A percentile compares a stretch with the other conserved stretches of the same genome.
Evolutionary conservation across 2,888 invertebrate species (phyloP).

Genomic region (Agonopterix subpropinquella): DNA sequence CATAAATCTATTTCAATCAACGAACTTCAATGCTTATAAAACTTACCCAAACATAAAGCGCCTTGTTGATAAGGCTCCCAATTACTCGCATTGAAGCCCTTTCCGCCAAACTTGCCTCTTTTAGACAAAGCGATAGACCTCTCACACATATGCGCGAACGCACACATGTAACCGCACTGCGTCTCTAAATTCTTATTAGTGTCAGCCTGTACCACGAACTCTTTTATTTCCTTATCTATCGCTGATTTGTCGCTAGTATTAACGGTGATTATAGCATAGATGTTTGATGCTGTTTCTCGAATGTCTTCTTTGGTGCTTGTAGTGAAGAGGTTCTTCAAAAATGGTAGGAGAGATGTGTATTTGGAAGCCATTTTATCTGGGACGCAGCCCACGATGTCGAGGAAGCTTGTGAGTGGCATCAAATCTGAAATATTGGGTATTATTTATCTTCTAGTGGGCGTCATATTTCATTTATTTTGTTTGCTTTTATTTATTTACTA

Average conservation of each 20-base stretch:
- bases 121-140: conserved; percentile 75
- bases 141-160: conserved; percentile 83
- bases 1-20: not conserved
- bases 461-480: too few species aligned
- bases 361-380: conserved; percentile 80
- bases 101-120: conserved; percentile 54
- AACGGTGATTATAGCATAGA: conserved; percentile 84
- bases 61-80: conserved; percentile 78
- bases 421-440: conserved; percentile 57
- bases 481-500: too few species aligned
- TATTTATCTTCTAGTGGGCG: not conserved
- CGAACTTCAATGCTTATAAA: not conserved
- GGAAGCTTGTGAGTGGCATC: conserved; percentile 82
- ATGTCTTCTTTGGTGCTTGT: conserved; percentile 85
- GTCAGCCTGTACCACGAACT: conserved; percentile 68
- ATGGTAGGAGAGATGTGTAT: conserved; percentile 78
- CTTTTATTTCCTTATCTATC: conserved; percentile 66
- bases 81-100: conserved; percentile 57
- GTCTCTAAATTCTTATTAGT: conserved; percentile 79
- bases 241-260: conserved; percentile 70
- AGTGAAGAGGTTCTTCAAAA: conserved; percentile 79
- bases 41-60: conserved; percentile 75
- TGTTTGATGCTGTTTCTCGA: conserved; percentile 81
- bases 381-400: conserved; percentile 90
- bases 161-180: conserved; percentile 86